Conservation (phyloP, 2,888 invertebrate genomes). For the Eupithecia inturbata region DNA sequence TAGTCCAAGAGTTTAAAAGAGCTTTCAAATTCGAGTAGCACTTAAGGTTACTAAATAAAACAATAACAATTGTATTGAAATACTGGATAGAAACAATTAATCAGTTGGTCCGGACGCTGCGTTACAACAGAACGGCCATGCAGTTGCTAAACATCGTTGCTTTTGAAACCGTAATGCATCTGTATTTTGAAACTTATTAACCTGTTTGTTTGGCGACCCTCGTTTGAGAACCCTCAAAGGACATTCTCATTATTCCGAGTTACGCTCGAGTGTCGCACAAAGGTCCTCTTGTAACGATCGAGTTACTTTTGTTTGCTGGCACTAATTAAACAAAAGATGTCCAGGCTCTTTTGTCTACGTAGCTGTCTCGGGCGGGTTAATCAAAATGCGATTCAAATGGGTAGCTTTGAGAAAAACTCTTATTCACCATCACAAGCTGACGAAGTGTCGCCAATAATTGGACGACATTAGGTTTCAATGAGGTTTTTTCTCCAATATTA, state of each 20-base stretch:
- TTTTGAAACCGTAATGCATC: slow-evolving; percentile 81
- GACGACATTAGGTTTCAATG: slow-evolving; percentile 35
- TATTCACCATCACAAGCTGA: slow-evolving; percentile 64
- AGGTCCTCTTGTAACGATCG: slow-evolving; percentile 72
- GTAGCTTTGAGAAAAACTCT: slow-evolving; percentile 51
- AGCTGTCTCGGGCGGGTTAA: slow-evolving; percentile 67
- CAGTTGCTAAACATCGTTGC: slow-evolving; percentile 80
- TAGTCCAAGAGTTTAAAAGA: slow-evolving; percentile 34
- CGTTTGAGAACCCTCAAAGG: slow-evolving; percentile 71
- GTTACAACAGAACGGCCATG: slow-evolving; percentile 76
- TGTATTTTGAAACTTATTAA: slow-evolving; percentile 84
- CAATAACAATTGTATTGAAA: slow-evolving; percentile 67
- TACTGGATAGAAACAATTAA: slow-evolving; percentile 79
- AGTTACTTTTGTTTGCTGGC: slow-evolving; percentile 79
- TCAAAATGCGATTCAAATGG: slow-evolving; percentile 55
- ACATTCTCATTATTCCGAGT: slow-evolving; percentile 72
- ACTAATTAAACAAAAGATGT: slow-evolving; percentile 80
- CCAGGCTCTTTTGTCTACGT: slow-evolving; percentile 61
- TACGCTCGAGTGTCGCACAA: slow-evolving; percentile 67
- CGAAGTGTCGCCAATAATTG: slow-evolving; percentile 66
- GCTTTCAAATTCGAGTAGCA: slow-evolving; percentile 46
- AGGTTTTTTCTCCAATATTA: slow-evolving; percentile 37
- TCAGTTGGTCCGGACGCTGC: slow-evolving; percentile 82
- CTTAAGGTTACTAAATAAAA: slow-evolving; percentile 51
- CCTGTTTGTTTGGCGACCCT: slow-evolving; percentile 76